These are phyloP conservation scores for Eciton burchellii DNA, from an alignment of 1,140 invertebrate species.

Conservation along the genomic window DNA sequence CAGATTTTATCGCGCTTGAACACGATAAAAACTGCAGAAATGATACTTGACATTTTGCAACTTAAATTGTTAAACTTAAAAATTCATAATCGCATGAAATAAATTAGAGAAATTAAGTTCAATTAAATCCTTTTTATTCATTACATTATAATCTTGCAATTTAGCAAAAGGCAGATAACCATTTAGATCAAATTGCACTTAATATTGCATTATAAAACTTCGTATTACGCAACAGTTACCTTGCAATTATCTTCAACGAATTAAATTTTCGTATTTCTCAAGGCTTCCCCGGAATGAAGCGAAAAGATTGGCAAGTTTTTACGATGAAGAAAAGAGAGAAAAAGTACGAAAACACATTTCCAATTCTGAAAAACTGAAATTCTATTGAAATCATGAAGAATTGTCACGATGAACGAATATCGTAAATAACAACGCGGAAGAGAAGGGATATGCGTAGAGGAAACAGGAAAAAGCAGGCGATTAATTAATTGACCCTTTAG, in stretches of 20 bases:
- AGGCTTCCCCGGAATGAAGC: neutral
- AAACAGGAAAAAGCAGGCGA: slow-evolving; percentile 68
- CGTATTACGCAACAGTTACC: slow-evolving; percentile 3
- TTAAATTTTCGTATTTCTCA: slow-evolving; percentile 12
- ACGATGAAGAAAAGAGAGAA: neutral
- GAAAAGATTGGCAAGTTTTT: neutral
- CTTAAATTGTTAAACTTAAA: no score
- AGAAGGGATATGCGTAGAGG: slow-evolving; percentile 49
- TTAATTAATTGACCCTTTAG: slow-evolving; percentile 77
- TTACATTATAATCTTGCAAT: neutral
- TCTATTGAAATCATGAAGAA: neutral
- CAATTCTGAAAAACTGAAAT: neutral
- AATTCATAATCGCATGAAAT: no score
- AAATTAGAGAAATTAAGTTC: no score
- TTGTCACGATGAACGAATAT: neutral
- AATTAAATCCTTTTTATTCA: neutral
- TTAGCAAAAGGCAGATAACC: neutral
- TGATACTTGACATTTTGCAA: no score
- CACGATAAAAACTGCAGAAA: no score
- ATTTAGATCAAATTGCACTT: neutral
- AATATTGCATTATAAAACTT: neutral
- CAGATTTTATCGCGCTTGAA: no score
- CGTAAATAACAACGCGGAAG: neutral
- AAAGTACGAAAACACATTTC: neutral
- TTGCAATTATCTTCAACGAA: slow-evolving; percentile 8